These are phyloP conservation scores for Danio choprae DNA, from an alignment of 2,797 vertebrate genomes.

Conservation along the genomic window DNA sequence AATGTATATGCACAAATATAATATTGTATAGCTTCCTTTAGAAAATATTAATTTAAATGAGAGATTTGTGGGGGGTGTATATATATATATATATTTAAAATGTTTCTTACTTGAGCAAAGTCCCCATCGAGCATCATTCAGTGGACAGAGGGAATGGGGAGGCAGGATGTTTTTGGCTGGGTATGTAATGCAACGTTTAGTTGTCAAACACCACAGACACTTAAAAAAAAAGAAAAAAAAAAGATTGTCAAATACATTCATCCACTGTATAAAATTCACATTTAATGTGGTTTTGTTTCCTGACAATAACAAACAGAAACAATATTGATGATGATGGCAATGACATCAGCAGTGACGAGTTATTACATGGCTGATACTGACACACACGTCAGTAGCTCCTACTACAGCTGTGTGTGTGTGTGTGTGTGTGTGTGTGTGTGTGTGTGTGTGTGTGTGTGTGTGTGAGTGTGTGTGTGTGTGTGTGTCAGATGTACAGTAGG, in stretches of 20 bases:
- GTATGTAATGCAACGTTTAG: slow-evolving; percentile 84
- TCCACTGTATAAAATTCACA: background rate
- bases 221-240: slow-evolving; percentile 61
- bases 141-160: slow-evolving; percentile 79
- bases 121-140: slow-evolving; percentile 92
- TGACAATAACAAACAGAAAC: background rate
- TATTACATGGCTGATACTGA: background rate
- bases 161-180: slow-evolving; percentile 87
- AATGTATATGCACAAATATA: too few relatives aligned
- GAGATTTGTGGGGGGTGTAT: too few relatives aligned
- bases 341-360: background rate
- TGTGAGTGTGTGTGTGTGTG: background rate
- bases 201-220: slow-evolving; percentile 93
- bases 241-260: slow-evolving; percentile 1
- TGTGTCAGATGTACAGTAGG: background rate
- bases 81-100: background rate
- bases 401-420: background rate
- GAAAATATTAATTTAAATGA: too few relatives aligned
- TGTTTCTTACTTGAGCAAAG: slow-evolving; percentile 90
- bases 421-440: background rate
- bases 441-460: background rate
- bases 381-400: background rate
- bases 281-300: background rate
- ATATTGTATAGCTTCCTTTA: too few relatives aligned
- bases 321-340: background rate